These are phyloP conservation scores for Ceratoteleas bidentatus DNA, from an alignment of 1,140 invertebrate species.

Conservation along the genomic window DNA sequence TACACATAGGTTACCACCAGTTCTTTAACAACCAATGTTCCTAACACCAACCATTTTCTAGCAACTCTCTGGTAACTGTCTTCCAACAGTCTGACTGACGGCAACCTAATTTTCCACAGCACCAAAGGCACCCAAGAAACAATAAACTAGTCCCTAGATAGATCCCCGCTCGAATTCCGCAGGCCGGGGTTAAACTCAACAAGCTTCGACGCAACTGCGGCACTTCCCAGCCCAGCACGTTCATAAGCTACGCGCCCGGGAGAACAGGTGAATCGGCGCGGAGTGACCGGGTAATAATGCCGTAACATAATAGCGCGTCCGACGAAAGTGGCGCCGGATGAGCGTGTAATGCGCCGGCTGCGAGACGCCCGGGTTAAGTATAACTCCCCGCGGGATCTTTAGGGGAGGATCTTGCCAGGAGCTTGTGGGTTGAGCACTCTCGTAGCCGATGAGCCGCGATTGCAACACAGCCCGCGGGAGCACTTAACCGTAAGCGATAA, in stretches of 20 bases:
- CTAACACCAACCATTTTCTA: too few relatives aligned
- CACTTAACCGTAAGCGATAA: constrained; percentile 59
- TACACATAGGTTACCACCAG: too few relatives aligned
- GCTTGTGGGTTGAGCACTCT: constrained; percentile 45
- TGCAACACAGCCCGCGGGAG: constrained; percentile 51
- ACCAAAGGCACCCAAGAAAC: too few relatives aligned
- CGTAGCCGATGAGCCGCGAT: constrained; percentile 47
- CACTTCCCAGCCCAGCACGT: neutral
- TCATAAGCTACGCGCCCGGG: constrained; percentile 1
- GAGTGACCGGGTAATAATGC: constrained; percentile 6
- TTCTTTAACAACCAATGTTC: too few relatives aligned
- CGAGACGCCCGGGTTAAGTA: constrained; percentile 51
- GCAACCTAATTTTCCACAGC: too few relatives aligned
- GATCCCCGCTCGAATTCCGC: too few relatives aligned
- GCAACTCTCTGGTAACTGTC: too few relatives aligned
- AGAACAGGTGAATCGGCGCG: constrained; percentile 9
- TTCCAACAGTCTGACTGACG: too few relatives aligned
- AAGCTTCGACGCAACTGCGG: neutral
- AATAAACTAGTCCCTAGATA: too few relatives aligned
- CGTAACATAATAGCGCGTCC: constrained; percentile 14
- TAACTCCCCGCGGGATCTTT: constrained; percentile 61
- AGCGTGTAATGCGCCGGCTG: constrained; percentile 48
- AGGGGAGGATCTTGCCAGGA: constrained; percentile 44
- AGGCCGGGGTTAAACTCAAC: too few relatives aligned
- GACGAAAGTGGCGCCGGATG: constrained; percentile 26